These are phyloP conservation scores for Paragorgia papillata DNA, from an alignment of 92 coral and sea anemone genomes.

Conservation along the genomic window DNA sequence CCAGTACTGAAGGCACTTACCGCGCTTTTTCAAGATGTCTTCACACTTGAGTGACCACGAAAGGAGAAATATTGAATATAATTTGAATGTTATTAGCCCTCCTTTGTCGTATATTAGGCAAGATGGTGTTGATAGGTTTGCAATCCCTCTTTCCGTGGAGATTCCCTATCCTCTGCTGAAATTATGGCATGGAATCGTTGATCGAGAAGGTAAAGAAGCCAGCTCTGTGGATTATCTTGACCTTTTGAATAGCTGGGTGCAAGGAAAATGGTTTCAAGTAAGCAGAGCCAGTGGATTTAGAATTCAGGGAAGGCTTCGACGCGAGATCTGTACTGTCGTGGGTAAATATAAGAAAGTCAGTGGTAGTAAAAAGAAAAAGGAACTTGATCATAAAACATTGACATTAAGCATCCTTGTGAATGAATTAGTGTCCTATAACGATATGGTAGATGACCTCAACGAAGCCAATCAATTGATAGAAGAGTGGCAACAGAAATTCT, in stretches of 20 bases:
- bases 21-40: conserved; percentile 27
- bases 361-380: conserved; percentile 2
- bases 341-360: conserved; percentile 12
- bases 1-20: no score
- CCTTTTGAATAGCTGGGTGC: conserved; percentile 44
- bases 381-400: background rate
- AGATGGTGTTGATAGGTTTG: conserved; percentile 25
- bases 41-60: conserved; percentile 29
- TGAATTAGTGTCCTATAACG: conserved; percentile 49
- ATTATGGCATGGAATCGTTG: conserved; percentile 44
- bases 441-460: conserved; percentile 32
- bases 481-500: conserved; percentile 52
- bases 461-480: conserved; percentile 44
- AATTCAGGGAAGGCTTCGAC: conserved; percentile 41
- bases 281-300: conserved; percentile 52
- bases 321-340: conserved; percentile 43
- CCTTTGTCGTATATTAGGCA: conserved; percentile 27
- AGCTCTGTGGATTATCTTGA: conserved; percentile 36
- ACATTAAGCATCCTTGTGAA: conserved; percentile 38
- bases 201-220: conserved; percentile 7
- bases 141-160: conserved; percentile 45
- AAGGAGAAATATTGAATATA: conserved; percentile 11
- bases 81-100: conserved; percentile 27
- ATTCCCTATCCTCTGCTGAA: conserved; percentile 53
- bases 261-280: conserved; percentile 38